These are phyloP conservation scores for Mormyrus hasselquistii DNA, from an alignment of 2,797 vertebrate genomes.

Conservation along the genomic window DNA sequence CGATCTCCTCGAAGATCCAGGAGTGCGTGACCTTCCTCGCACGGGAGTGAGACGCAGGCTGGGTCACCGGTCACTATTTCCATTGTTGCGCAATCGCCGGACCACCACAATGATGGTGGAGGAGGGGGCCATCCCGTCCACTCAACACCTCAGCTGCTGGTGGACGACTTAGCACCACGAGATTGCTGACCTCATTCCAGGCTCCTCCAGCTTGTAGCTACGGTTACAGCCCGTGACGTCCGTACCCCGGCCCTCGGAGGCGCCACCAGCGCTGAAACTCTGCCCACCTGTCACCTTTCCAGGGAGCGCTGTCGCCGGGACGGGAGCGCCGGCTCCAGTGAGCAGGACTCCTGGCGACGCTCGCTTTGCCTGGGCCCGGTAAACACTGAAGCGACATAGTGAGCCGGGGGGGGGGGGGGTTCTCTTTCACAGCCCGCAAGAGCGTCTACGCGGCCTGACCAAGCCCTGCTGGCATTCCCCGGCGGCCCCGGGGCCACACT, in stretches of 20 bases:
- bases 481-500: neutral
- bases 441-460: neutral
- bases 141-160: slow-evolving; percentile 56
- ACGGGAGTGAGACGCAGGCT: neutral
- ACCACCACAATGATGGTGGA: slow-evolving; percentile 12
- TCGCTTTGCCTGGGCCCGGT: neutral
- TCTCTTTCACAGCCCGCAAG: neutral
- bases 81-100: neutral
- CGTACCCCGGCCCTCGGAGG: neutral
- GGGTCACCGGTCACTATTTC: neutral
- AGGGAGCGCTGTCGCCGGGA: neutral
- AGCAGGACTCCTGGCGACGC: neutral
- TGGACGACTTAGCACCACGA: slow-evolving; percentile 48
- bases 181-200: slow-evolving; percentile 44
- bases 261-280: neutral
- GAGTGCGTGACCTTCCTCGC: neutral
- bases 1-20: neutral
- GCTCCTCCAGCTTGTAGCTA: slow-evolving; percentile 29
- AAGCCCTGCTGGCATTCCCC: neutral
- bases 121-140: neutral
- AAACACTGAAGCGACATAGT: neutral
- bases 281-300: slow-evolving; percentile 12
- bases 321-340: neutral
- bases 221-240: slow-evolving; percentile 20
- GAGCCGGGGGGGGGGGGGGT: neutral